Base-by-base conservation (phyloP, 2,797 vertebrate species). In the Parotocinclus haroldoi region DNA sequence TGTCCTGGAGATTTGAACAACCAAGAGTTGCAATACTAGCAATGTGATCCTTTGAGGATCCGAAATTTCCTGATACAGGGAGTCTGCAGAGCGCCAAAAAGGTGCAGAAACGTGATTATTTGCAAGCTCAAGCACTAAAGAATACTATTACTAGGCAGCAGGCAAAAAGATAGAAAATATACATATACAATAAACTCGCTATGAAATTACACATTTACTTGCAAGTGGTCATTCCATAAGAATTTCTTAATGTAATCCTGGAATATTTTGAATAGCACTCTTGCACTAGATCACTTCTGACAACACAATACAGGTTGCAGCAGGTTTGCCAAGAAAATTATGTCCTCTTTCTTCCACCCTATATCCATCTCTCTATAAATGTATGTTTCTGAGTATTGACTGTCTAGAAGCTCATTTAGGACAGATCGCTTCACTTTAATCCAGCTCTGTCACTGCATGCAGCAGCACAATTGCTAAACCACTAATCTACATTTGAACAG, bases 201-300 rank as follows among this genome's bases (percentile, higher is more conserved):
- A 11, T 11, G 4, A 16, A n/a, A 49, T 8, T 14, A 14, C 5
- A 48, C 1, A 2, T 48, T 50, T 14, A 50, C 48, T 16, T 1
- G n/a, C 7, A 14, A 16, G 48, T 7, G 14, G 48, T 16, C n/a
- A 16, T 9, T 49, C 57, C 1, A 84, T 90, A 48, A 85, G 85
- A 83, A 64, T 85, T 68, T 84, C 81, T 79, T 81, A 85, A 84
- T 80, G 86, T 82, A 85, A 70, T 80, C 76, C 73, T 45, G 0
- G 73, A 79, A 80, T 85, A 77, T 84, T 87, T 87, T 83, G 83
- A 79, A 84, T 79, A 84, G 83, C 84, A 85, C 79, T 85, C 76
- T 77, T 72, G 77, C 44, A 71, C 72, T 76, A 75, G 49, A 74
- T 87, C 87, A 83, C 72, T 77, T 76, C 66, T 84, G 82, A 85